These are phyloP conservation scores for Mus minutoides DNA, from an alignment of 2,797 vertebrate genomes.

Conservation along the genomic window DNA sequence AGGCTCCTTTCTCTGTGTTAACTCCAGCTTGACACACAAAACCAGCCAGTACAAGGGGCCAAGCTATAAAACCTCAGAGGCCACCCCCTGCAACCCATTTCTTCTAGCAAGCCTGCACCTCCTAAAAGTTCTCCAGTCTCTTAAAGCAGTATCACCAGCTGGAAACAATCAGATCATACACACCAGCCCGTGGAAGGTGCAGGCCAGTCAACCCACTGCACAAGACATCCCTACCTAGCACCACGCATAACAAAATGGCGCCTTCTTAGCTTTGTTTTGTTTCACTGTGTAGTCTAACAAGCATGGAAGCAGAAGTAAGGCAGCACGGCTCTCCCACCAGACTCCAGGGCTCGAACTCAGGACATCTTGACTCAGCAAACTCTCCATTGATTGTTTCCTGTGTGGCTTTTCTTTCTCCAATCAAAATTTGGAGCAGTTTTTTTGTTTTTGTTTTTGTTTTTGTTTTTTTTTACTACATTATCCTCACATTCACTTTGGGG, in stretches of 20 bases:
- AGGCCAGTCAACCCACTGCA: not conserved
- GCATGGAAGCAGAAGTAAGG: not conserved
- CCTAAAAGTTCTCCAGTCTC: not conserved
- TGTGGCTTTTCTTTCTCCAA: not conserved
- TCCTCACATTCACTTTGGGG: not conserved
- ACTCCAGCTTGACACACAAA: too few species aligned
- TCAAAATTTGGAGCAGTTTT: slow-evolving; percentile 20
- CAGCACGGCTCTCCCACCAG: not conserved
- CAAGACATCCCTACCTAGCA: not conserved
- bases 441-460: not conserved
- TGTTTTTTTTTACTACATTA: not conserved
- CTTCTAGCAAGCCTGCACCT: not conserved
- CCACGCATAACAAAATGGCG: not conserved
- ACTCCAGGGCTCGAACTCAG: not conserved
- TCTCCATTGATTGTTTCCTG: slow-evolving; percentile 4
- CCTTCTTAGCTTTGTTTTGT: not conserved
- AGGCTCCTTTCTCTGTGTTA: too few species aligned
- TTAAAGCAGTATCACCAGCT: not conserved
- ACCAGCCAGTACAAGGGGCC: not conserved
- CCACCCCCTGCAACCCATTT: not conserved
- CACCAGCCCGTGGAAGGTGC: not conserved
- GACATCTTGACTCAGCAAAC: not conserved
- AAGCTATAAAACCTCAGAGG: not conserved
- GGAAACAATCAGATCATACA: not conserved
- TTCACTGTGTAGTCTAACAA: not conserved